Evolutionary conservation across 64 coral and sea anemone species (phyloP).

Genomic region (Pocillopora damicornis): DNA sequence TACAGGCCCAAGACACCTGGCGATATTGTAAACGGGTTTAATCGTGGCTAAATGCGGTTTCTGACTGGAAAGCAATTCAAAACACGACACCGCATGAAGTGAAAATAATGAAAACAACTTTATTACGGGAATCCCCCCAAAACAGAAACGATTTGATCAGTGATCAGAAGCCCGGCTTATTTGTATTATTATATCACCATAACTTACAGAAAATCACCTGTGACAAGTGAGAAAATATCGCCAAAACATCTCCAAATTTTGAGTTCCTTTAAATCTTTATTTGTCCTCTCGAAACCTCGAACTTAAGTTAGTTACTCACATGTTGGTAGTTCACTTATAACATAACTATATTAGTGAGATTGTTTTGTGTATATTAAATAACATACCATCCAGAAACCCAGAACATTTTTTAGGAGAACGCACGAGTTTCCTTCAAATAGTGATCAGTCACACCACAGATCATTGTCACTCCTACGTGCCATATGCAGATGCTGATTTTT

Average conservation of each 20-base stretch:
- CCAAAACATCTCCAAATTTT: neutral
- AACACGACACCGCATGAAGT: constrained; percentile 9
- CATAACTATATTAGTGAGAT: no score
- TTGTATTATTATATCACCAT: neutral
- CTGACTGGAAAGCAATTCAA: constrained; percentile 9
- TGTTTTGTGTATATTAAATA: no score
- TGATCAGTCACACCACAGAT: no score
- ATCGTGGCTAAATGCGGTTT: neutral
- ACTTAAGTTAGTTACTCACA: no score
- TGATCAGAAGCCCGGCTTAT: neutral
- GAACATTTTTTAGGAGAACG: no score
- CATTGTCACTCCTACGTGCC: no score
- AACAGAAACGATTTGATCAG: constrained; percentile 1
- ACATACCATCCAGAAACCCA: no score
- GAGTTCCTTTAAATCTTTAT: no score
- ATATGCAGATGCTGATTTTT: no score
- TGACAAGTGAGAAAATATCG: neutral
- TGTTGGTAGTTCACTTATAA: no score
- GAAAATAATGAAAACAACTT: constrained; percentile 26
- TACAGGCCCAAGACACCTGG: constrained; percentile 4
- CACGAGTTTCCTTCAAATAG: no score
- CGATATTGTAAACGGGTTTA: neutral
- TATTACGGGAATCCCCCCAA: constrained; percentile 29
- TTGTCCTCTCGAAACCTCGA: no score
- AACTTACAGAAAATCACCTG: neutral